Percentiles rank a stretch among this genome's conserved stretches.
phyloP scores from a whole-genome alignment of 2,113 vertebrate species.

The Anthoscopus minutus region DNA sequence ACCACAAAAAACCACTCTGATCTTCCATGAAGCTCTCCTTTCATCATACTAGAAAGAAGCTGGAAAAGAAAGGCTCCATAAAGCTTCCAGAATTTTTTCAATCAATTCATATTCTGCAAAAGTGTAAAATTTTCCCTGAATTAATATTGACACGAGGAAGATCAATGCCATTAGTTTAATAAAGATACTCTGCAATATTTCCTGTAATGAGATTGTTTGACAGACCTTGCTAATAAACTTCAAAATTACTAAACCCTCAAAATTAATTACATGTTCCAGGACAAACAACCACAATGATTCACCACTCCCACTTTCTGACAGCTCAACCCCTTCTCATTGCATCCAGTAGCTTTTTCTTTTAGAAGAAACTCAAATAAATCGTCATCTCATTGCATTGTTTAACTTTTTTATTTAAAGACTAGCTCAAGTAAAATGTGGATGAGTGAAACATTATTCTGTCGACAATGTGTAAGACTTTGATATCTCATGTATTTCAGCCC shows the following conservation, averaged over 20 bases:
- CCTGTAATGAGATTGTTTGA: not conserved
- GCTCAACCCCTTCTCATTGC: not conserved
- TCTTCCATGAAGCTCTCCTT: not conserved
- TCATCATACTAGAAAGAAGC: not conserved
- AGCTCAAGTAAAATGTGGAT: not conserved
- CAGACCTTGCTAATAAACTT: not conserved
- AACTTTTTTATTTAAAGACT: not conserved
- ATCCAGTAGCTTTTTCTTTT: not conserved
- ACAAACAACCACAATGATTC: not conserved
- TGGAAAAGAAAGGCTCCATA: not conserved
- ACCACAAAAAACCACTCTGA: not conserved
- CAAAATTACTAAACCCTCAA: not conserved
- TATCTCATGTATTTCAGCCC: not conserved
- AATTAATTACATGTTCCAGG: not conserved
- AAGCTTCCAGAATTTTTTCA: not conserved
- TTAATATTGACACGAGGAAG: not conserved
- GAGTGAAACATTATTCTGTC: not conserved
- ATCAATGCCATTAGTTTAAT: constrained; percentile 32
- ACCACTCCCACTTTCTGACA: not conserved
- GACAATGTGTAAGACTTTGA: not conserved
- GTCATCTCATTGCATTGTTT: not conserved
- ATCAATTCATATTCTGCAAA: not conserved
- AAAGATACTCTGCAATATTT: not conserved
- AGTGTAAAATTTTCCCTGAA: not conserved
- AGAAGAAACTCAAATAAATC: not conserved